Conservation (phyloP, 2,797 vertebrate species). For the Avahi laniger region DNA sequence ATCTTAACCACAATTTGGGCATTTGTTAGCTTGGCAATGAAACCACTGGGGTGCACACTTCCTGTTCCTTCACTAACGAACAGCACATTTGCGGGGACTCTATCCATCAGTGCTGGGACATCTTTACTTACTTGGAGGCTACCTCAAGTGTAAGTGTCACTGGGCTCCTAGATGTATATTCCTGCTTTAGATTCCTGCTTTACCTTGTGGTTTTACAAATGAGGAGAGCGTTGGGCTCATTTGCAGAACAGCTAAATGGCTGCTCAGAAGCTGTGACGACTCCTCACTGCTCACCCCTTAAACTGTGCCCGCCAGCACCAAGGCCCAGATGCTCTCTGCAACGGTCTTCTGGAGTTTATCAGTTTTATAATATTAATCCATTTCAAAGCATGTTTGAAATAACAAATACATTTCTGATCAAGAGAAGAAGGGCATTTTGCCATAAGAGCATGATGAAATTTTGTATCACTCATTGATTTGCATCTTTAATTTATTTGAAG, state of each 20-base stretch:
- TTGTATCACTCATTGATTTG: background rate
- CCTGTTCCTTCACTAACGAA: background rate
- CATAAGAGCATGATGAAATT: background rate
- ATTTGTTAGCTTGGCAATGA: background rate
- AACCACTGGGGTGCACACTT: rapidly evolving
- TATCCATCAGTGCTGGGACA: rapidly evolving
- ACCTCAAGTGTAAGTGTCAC: background rate
- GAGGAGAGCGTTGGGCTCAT: background rate
- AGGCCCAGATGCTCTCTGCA: background rate
- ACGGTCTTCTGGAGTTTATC: background rate
- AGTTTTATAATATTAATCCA: background rate
- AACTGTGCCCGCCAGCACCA: rapidly evolving
- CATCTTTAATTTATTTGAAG: background rate
- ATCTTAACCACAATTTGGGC: rapidly evolving
- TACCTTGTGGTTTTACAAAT: background rate
- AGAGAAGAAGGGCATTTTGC: background rate
- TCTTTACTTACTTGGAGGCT: background rate
- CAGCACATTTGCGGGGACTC: rapidly evolving
- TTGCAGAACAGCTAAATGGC: background rate
- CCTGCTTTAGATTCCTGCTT: background rate
- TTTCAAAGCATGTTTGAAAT: background rate
- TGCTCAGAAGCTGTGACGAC: background rate
- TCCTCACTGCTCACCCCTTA: background rate
- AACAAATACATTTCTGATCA: background rate
- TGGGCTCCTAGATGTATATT: background rate